Conservation (phyloP, 2,113 vertebrate species). For the Brevimyrus niger region DNA sequence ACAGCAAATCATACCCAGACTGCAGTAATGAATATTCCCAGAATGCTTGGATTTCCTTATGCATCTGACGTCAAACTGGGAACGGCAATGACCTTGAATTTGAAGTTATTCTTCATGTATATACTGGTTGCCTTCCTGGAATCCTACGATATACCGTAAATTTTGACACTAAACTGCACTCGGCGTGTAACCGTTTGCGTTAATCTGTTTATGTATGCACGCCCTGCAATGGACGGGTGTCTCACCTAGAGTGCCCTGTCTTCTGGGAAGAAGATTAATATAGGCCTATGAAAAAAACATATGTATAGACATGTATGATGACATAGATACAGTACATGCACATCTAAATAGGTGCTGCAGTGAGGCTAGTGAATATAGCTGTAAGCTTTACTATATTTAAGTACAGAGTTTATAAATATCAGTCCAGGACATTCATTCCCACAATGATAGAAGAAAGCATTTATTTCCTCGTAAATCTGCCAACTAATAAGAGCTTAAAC, state of each 20-base stretch:
- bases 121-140: neutral
- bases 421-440: neutral
- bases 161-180: neutral
- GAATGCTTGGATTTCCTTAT: neutral
- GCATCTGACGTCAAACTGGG: neutral
- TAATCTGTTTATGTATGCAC: neutral
- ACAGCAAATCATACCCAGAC: neutral
- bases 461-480: slow-evolving; percentile 7
- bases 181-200: neutral
- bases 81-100: slow-evolving; percentile 9
- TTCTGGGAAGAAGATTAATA: neutral
- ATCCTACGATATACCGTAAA: neutral
- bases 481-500: slow-evolving; percentile 5
- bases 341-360: neutral
- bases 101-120: neutral
- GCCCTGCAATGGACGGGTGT: neutral
- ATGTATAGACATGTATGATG: neutral
- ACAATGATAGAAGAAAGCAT: slow-evolving; percentile 1
- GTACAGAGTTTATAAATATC: neutral
- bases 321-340: neutral
- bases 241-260: neutral
- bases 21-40: slow-evolving; percentile 1
- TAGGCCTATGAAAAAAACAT: neutral
- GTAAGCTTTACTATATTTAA: neutral
- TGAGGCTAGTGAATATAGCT: neutral